Conservation (phyloP, 2,113 vertebrate species). For the Erythrocercus mccallii region DNA sequence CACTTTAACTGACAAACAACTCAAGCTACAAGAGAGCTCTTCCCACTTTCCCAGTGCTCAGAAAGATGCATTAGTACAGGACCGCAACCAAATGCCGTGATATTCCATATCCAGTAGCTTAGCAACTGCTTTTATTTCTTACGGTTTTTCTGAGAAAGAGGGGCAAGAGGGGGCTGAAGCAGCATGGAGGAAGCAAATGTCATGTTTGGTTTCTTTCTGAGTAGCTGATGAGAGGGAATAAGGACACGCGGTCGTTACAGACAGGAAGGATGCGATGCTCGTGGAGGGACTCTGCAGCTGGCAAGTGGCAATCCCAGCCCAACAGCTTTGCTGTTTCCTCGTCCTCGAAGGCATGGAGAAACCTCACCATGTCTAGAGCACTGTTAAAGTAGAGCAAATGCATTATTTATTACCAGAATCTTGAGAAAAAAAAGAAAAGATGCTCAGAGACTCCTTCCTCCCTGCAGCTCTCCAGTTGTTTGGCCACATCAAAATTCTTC, state of each 20-base stretch:
- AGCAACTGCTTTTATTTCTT: conserved; percentile 66
- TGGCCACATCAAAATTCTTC: conserved; percentile 29
- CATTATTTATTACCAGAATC: conserved; percentile 49
- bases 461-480: background rate
- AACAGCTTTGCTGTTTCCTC: background rate
- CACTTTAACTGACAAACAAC: background rate
- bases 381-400: conserved; percentile 25
- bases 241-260: background rate
- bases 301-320: background rate
- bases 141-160: background rate
- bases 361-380: background rate
- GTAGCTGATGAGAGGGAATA: background rate
- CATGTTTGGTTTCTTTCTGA: background rate
- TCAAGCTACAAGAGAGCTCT: background rate
- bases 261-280: background rate
- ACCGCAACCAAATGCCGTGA: background rate
- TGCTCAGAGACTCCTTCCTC: background rate
- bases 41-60: background rate
- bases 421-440: background rate
- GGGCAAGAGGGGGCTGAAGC: background rate
- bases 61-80: background rate
- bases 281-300: accelerated
- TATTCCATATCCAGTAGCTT: conserved; percentile 41
- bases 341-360: background rate
- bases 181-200: conserved; percentile 51